Conservation (phyloP, 2,797 vertebrate species). For the Pelochelys cantorii region DNA sequence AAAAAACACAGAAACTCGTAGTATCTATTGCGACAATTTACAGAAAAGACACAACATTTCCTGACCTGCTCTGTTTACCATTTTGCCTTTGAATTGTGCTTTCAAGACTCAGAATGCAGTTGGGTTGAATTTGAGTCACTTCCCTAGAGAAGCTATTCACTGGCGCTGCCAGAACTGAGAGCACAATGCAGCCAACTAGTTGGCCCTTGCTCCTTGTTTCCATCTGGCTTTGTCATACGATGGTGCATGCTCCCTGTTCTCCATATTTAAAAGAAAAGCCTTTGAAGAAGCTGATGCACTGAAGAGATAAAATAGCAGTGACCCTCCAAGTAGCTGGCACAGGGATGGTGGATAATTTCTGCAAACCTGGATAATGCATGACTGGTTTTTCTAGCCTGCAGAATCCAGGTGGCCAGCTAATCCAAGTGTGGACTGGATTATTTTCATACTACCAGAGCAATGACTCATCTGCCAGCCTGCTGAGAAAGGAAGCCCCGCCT, state of each 20-base stretch:
- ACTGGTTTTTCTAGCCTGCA: accelerated
- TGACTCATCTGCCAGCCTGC: background rate
- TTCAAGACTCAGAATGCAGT: background rate
- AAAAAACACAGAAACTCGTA: background rate
- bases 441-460: background rate
- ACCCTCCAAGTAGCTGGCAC: accelerated
- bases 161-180: background rate
- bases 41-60: background rate
- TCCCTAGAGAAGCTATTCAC: background rate
- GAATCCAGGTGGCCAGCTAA: background rate
- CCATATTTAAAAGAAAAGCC: background rate
- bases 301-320: background rate
- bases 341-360: accelerated
- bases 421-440: background rate
- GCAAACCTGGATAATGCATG: accelerated
- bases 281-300: background rate
- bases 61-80: too few relatives aligned
- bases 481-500: background rate
- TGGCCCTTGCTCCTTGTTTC: background rate
- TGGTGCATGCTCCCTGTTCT: background rate
- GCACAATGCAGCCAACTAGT: background rate
- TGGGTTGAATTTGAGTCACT: background rate
- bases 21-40: background rate
- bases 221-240: background rate
- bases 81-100: background rate